Evolutionary conservation across 2,113 vertebrate genomes (phyloP).

Genomic region (Enhydra lutris): DNA sequence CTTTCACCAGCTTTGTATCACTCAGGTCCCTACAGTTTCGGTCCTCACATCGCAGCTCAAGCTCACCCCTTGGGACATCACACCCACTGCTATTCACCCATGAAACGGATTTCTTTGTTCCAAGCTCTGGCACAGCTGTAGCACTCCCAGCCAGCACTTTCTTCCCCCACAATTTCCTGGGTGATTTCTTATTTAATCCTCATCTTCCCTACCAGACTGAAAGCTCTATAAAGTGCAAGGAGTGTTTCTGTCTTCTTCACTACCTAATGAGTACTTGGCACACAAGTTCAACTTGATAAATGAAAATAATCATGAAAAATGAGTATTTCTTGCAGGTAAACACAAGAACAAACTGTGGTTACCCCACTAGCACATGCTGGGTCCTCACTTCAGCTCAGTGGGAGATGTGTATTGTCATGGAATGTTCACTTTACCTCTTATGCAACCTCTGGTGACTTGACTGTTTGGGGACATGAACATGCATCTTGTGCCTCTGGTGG

Average conservation of each 20-base stretch:
- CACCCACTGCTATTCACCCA: background rate
- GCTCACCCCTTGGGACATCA: background rate
- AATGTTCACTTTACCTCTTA: background rate
- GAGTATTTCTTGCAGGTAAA: background rate
- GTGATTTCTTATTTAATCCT: background rate
- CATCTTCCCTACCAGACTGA: background rate
- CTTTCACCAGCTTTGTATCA: background rate
- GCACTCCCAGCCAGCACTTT: background rate
- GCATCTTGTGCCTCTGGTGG: background rate
- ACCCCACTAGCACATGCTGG: accelerated
- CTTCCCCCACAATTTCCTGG: background rate
- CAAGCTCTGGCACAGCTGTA: background rate
- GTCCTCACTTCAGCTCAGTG: background rate
- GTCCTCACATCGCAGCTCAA: background rate
- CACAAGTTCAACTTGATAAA: background rate
- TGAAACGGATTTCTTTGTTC: background rate
- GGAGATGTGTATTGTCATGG: background rate
- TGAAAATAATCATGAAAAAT: background rate
- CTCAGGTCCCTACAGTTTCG: background rate
- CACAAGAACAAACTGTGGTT: background rate
- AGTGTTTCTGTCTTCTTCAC: background rate
- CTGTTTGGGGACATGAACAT: background rate
- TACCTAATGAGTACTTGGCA: background rate
- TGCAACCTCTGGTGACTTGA: background rate
- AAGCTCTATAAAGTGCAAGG: background rate